A percentile compares a stretch with the other conserved stretches of the same genome.
These are phyloP conservation scores for Cataglyphis altisquamis DNA, from an alignment of 2,888 invertebrate genomes.

Conservation along the genomic window DNA sequence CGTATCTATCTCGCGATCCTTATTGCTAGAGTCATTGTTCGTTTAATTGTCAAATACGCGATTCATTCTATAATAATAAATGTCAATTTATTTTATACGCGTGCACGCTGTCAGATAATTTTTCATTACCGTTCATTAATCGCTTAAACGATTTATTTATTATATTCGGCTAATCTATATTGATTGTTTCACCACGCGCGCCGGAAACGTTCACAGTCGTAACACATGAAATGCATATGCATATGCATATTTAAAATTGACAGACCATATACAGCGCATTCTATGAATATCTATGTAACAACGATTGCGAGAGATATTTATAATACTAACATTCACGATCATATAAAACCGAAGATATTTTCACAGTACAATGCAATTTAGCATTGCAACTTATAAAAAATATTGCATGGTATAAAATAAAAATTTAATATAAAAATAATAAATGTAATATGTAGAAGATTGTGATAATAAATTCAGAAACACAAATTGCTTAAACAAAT, in stretches of 20 bases:
- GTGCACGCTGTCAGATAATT: constrained; percentile 21
- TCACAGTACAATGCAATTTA: not conserved
- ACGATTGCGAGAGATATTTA: constrained; percentile 35
- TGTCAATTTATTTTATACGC: constrained; percentile 42
- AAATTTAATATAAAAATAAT: not conserved
- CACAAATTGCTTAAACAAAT: not conserved
- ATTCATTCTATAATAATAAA: constrained; percentile 53
- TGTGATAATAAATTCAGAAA: not conserved
- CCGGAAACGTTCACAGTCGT: constrained; percentile 39
- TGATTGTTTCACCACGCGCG: constrained; percentile 39
- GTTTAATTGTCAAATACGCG: constrained; percentile 50
- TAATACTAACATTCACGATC: constrained; percentile 13
- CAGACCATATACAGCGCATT: constrained; percentile 15
- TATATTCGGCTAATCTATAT: constrained; percentile 47
- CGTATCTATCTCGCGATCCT: constrained; percentile 32
- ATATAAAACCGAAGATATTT: constrained; percentile 19
- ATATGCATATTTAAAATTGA: constrained; percentile 45
- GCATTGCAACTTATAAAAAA: not conserved
- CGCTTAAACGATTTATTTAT: constrained; percentile 50
- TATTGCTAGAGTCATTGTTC: constrained; percentile 43
- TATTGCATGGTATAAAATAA: not conserved
- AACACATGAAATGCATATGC: constrained; percentile 9
- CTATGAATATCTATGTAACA: constrained; percentile 10
- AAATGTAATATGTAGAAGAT: not conserved
- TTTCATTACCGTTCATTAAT: constrained; percentile 43